Evolutionary conservation across 1,140 invertebrate species (phyloP), one percentile per base, ranked within the genome.

Genomic region (Calliopsis andreniformis): DNA sequence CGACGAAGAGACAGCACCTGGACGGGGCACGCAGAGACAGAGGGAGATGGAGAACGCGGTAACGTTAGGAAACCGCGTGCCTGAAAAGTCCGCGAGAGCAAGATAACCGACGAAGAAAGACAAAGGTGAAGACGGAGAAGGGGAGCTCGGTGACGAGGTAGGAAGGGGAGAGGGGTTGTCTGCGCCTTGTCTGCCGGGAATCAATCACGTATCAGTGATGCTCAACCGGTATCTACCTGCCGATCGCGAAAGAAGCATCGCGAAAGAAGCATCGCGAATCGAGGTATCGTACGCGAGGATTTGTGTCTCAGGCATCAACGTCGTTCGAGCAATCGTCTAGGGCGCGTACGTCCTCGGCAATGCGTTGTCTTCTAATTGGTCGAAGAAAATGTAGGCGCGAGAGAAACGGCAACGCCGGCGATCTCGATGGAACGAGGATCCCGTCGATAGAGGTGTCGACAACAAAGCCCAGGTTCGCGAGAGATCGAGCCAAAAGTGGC

Each of bases 141-240:
- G 66, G 86, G 72, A 62, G 69, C 61, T 59, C 58, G 68, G 69
- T 25, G 68, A 68, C 53, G 69, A 58, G 39, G 39, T 58, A 64
- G 75, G 64, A 67, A 68, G 80, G 76, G 77, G 68, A 81, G 87
- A 86, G 84, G 86, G 88, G 87, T 89, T 88, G 89, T 91, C 89
- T 89, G 88, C 88, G 86, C 86, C 89, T 88, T 85, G 91, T 91
- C 89, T 90, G 85, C 88, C 72, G 76, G 72, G 87, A 90, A 90
- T 91, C 89, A 89, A 90, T 91, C 90, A 86, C 83, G 79, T 80
- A 81, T 85, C 88, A 87, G 88, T 79, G 88, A 85, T 82, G 78
- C 85, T 81, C 88, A 87, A 87, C 84, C 76, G 35, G 69, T 63
- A 58, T 72, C 56, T 68, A 80, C 67, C 76, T 62, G 78, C 53